Conservation (phyloP, 2,888 invertebrate species). For the Elegia similella region DNA sequence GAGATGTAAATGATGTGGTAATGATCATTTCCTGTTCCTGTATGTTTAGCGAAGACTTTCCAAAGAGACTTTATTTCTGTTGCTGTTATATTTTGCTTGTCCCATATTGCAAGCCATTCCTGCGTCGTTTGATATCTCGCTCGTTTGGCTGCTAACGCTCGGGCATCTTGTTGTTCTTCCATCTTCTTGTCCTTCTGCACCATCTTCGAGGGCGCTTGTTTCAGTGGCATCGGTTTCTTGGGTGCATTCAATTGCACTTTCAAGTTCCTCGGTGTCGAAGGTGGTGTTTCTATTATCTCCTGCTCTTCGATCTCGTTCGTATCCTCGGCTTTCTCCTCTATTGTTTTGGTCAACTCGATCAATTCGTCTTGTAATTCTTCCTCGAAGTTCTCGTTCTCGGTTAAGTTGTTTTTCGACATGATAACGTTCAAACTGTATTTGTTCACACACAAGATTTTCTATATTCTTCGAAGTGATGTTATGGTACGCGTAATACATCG, state of each 20-base stretch:
- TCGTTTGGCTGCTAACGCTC: neutral
- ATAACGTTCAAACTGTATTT: neutral
- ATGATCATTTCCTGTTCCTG: neutral
- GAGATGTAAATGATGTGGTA: neutral
- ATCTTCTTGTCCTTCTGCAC: too few relatives aligned
- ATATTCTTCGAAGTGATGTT: neutral
- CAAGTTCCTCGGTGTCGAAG: too few relatives aligned
- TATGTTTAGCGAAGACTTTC: neutral
- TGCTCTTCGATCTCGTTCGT: too few relatives aligned
- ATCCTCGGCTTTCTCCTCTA: too few relatives aligned
- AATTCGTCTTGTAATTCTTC: too few relatives aligned
- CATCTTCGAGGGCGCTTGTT: too few relatives aligned
- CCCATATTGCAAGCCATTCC: neutral
- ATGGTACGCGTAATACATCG: neutral
- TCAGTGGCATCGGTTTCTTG: too few relatives aligned
- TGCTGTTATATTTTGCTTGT: neutral
- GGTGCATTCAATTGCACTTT: too few relatives aligned
- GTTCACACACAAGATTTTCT: neutral
- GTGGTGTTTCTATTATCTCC: too few relatives aligned
- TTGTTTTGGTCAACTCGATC: too few relatives aligned
- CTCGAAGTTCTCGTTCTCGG: neutral
- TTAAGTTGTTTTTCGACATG: neutral
- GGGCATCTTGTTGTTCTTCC: too few relatives aligned
- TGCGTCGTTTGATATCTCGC: neutral
- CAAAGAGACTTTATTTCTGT: conserved; percentile 1